These are phyloP conservation scores for Microcebus griseorufus DNA, from an alignment of 2,113 vertebrate genomes.

Conservation along the genomic window DNA sequence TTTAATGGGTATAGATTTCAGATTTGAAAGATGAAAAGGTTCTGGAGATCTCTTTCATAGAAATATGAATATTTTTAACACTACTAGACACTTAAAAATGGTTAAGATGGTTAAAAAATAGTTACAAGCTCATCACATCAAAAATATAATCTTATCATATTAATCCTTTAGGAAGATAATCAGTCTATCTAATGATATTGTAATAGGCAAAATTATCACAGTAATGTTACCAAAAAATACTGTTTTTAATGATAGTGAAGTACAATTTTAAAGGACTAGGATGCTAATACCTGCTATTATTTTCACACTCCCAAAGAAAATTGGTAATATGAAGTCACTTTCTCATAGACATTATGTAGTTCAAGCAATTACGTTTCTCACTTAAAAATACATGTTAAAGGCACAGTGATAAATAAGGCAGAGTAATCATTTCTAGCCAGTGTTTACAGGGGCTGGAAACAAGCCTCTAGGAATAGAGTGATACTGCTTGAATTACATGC, in stretches of 20 bases:
- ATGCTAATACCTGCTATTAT: neutral
- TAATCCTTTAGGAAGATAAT: neutral
- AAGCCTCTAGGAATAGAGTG: neutral
- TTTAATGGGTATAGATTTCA: neutral
- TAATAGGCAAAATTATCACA: conserved; percentile 8
- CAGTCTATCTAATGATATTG: neutral
- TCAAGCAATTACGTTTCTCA: conserved; percentile 23
- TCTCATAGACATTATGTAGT: neutral
- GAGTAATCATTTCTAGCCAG: neutral
- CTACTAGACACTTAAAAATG: neutral
- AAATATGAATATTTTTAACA: neutral
- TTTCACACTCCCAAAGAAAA: neutral
- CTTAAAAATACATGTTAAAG: conserved; percentile 46
- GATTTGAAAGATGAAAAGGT: neutral
- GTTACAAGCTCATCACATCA: neutral
- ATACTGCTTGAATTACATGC: neutral
- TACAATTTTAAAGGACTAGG: neutral
- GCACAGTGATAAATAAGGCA: neutral
- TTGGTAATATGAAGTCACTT: neutral
- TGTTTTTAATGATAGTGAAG: neutral
- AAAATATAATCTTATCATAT: neutral
- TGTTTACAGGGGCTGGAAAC: neutral
- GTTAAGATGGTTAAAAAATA: neutral
- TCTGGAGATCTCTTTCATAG: neutral
- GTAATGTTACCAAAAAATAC: conserved; percentile 18